Percentiles rank a stretch among this genome's conserved stretches.
These are phyloP conservation scores for Drosophila quadrilineata DNA, from an alignment of 1,140 invertebrate genomes.

Conservation along the genomic window DNA sequence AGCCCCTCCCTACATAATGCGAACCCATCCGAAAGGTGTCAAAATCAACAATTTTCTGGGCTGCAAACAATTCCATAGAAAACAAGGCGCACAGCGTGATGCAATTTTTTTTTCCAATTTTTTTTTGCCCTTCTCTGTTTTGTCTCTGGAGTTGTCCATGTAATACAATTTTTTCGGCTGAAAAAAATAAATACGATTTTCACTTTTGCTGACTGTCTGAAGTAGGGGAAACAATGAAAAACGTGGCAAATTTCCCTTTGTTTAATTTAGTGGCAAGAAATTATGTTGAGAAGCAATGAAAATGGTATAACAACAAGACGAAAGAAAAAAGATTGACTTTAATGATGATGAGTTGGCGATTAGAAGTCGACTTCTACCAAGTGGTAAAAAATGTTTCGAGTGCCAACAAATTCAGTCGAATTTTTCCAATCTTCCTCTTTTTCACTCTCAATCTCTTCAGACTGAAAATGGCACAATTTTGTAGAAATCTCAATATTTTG, in stretches of 20 bases:
- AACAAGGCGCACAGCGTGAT: slow-evolving; percentile 67
- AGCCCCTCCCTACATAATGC: slow-evolving; percentile 41
- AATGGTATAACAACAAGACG: slow-evolving; percentile 43
- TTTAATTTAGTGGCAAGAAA: slow-evolving; percentile 67
- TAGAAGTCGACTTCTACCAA: slow-evolving; percentile 54
- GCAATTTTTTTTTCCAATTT: slow-evolving; percentile 48
- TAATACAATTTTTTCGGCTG: slow-evolving; percentile 52
- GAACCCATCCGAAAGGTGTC: slow-evolving; percentile 59
- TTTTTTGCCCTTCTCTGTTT: not conserved
- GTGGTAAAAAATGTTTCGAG: slow-evolving; percentile 22
- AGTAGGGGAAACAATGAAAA: slow-evolving; percentile 74
- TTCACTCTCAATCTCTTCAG: slow-evolving; percentile 25
- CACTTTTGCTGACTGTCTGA: slow-evolving; percentile 50
- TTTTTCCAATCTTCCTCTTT: slow-evolving; percentile 27
- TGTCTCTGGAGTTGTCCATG: too few species aligned
- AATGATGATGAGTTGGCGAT: slow-evolving; percentile 79
- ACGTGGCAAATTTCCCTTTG: slow-evolving; percentile 80
- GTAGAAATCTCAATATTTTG: slow-evolving; percentile 33
- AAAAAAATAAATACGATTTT: slow-evolving; percentile 56
- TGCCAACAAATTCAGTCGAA: slow-evolving; percentile 62
- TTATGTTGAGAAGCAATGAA: slow-evolving; percentile 57
- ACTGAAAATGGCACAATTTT: slow-evolving; percentile 55
- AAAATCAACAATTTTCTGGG: slow-evolving; percentile 76
- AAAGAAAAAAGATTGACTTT: slow-evolving; percentile 65
- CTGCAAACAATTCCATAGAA: slow-evolving; percentile 71